Conservation (phyloP, 2,113 vertebrate genomes). For the Gnathonemus longibarbis region DNA sequence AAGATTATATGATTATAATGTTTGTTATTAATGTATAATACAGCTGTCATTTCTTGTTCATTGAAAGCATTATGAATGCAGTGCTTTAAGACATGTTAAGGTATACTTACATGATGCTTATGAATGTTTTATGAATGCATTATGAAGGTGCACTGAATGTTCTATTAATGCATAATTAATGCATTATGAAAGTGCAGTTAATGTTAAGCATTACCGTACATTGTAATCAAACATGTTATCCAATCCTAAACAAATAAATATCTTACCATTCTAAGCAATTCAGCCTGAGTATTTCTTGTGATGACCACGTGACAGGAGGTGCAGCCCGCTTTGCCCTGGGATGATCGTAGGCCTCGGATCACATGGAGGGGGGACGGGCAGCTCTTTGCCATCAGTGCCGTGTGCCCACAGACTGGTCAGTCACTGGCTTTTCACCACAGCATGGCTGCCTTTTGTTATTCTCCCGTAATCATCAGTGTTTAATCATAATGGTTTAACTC, state of each 20-base stretch:
- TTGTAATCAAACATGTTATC: not conserved
- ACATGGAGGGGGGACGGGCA: constrained; percentile 93
- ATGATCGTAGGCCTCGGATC: constrained; percentile 70
- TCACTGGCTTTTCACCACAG: not conserved
- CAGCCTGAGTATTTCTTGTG: not conserved
- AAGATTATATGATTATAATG: not conserved
- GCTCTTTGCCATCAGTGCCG: constrained; percentile 79
- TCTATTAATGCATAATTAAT: not conserved
- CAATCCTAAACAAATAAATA: not conserved
- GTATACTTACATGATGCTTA: not conserved
- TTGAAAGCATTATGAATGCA: not conserved
- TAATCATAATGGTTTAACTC: constrained; percentile 8
- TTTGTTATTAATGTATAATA: not conserved
- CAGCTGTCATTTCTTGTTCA: not conserved
- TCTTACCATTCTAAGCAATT: not conserved
- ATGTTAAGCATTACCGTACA: not conserved
- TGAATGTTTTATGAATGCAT: not conserved
- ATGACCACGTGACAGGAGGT: constrained; percentile 57
- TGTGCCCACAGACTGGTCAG: constrained; percentile 77
- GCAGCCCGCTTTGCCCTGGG: constrained; percentile 69
- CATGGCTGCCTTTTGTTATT: not conserved
- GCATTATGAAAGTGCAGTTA: not conserved
- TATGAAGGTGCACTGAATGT: no score
- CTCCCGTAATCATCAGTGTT: not conserved
- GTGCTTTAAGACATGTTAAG: not conserved